phyloP scores from a whole-genome alignment of 2,113 vertebrate species.

The Perca schrenkii region DNA sequence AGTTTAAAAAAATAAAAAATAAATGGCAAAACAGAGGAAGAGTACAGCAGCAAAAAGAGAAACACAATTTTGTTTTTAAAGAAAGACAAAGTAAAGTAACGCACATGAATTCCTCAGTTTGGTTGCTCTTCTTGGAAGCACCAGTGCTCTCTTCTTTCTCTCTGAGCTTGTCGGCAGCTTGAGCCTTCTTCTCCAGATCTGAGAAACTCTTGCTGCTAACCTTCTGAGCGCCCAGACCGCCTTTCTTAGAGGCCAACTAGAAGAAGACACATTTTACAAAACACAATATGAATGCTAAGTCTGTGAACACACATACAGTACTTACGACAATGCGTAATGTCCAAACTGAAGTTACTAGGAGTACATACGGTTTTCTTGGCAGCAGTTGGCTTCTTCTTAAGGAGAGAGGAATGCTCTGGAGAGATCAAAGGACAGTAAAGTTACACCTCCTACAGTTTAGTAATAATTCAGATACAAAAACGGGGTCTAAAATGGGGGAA shows the following conservation, averaged over 20 bases:
- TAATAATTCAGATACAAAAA: neutral
- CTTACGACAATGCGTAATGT: neutral
- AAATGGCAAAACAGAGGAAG: neutral
- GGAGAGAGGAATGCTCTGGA: conserved; percentile 76
- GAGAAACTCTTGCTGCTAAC: conserved; percentile 90
- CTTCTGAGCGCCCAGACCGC: conserved; percentile 94
- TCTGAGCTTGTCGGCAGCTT: conserved; percentile 89
- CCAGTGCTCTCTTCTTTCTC: conserved; percentile 74
- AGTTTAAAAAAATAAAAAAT: neutral
- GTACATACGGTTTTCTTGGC: conserved; percentile 77
- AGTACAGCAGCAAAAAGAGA: neutral
- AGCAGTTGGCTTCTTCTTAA: conserved; percentile 83
- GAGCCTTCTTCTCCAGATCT: conserved; percentile 92
- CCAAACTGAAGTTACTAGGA: neutral
- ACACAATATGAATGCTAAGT: neutral
- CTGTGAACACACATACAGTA: neutral
- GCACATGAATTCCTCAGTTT: conserved; percentile 87
- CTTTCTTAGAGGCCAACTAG: conserved; percentile 92
- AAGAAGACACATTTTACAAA: conserved; percentile 29
- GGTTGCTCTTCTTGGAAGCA: conserved; percentile 59
- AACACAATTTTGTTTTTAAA: neutral
- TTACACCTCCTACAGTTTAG: neutral
- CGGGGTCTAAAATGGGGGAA: neutral
- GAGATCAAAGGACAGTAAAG: neutral
- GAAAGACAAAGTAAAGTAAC: conserved; percentile 24